A percentile compares a stretch with the other conserved stretches of the same genome.
Evolutionary conservation across 2,113 vertebrate genomes (phyloP).

Genomic region (Sander lucioperca): DNA sequence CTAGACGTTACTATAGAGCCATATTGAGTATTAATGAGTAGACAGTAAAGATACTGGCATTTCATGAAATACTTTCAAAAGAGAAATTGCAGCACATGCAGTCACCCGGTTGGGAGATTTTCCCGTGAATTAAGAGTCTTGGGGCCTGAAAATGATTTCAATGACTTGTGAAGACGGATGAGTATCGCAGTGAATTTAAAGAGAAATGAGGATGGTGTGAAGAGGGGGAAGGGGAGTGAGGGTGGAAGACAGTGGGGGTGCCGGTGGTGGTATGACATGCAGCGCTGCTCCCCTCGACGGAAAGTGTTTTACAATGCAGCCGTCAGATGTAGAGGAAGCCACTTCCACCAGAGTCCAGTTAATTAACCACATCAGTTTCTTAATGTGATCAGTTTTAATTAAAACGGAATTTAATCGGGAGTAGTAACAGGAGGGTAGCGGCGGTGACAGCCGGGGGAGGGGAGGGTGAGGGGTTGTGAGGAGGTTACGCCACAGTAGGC

Average conservation of each 20-base stretch:
- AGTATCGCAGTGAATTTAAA: constrained; percentile 11
- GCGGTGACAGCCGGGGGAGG: constrained; percentile 54
- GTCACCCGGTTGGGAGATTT: neutral
- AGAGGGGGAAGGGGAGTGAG: neutral
- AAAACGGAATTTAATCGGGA: constrained; percentile 98
- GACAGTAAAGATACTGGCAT: neutral
- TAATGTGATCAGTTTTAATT: constrained; percentile 99
- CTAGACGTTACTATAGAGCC: constrained; percentile 36
- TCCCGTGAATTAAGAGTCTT: constrained; percentile 9
- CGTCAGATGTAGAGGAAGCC: constrained; percentile 90
- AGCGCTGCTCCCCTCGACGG: constrained; percentile 54
- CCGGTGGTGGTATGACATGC: constrained; percentile 25
- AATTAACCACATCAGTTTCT: constrained; percentile 99
- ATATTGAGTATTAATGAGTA: neutral
- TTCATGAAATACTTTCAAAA: neutral
- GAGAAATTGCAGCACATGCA: neutral
- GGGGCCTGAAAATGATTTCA: constrained; percentile 36
- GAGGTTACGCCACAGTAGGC: constrained; percentile 90
- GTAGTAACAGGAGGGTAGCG: constrained; percentile 73
- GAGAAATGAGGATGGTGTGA: neutral
- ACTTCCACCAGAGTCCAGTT: constrained; percentile 93
- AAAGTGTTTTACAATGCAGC: constrained; percentile 88
- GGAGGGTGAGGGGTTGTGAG: constrained; percentile 51
- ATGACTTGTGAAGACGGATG: constrained; percentile 19
- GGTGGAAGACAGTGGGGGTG: neutral